Evolutionary conservation across 2,113 vertebrate species (phyloP), one percentile per base, ranked within the genome.

Genomic region (Limanda limanda): DNA sequence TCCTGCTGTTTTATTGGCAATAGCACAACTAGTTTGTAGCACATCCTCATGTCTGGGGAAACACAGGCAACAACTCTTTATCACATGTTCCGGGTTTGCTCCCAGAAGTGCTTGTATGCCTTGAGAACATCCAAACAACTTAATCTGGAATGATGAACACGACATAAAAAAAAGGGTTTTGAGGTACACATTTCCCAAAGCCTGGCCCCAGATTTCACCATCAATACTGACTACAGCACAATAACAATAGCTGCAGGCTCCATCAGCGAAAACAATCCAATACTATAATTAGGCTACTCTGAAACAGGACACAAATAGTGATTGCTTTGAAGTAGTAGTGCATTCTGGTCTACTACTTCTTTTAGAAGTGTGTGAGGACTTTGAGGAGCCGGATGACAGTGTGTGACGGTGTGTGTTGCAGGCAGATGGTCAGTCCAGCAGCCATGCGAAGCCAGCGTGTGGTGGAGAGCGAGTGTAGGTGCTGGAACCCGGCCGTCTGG

Each of bases 381-480:
- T 37, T 13, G 17, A 57, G 25, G 58, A 27, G 58, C 17, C 18
- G 31, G 27, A 24, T 78, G 71, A 81, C 4, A 27, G 42, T n/a
- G 31, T 56, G 20, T 75, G 60, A 56, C 45, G 74, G 58, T 88
- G 60, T 91, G 79, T 84, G 74, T 91, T 86, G n/a, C 76, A 82
- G 88, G 70, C 65, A 56, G 82, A 89, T 84, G 82, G 82, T 81
- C 70, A 75, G 84, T 84, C 82, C 81, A 81, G 79, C 85, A 87
- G 86, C 89, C 90, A 95, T 95, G 94, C 83, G 83, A 86, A 83
- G 72, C 48, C 93, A 92, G 82, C 87, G 92, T 63, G 81, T 71
- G 68, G 80, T 67, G 74, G 86, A 86, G 76, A 83, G 68, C 54
- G 63, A 84, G 68, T 84, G 84, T 68, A 81, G 90, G 84, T 83